These are phyloP conservation scores for Drosophila borealis DNA, from an alignment of 2,888 invertebrate species.

Conservation along the genomic window DNA sequence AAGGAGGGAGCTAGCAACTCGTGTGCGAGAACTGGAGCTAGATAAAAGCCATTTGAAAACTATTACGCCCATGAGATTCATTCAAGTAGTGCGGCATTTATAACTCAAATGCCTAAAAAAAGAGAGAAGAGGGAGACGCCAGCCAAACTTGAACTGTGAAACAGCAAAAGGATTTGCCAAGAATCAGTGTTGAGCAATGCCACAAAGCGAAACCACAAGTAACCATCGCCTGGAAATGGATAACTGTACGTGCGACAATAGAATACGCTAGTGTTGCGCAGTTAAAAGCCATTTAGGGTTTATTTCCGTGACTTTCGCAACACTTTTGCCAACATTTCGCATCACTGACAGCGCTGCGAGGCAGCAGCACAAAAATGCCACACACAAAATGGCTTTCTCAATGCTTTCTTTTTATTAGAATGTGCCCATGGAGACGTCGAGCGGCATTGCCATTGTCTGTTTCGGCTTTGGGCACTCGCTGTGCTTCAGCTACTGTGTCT, in stretches of 20 bases:
- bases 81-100: constrained; percentile 79
- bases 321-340: constrained; percentile 37
- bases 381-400: constrained; percentile 69
- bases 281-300: constrained; percentile 18
- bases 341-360: constrained; percentile 51
- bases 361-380: constrained; percentile 57
- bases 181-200: constrained; percentile 47
- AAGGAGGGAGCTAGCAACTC: constrained; percentile 18
- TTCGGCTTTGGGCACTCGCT: constrained; percentile 20
- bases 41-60: constrained; percentile 78
- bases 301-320: constrained; percentile 16
- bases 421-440: constrained; percentile 75
- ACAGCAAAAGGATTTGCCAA: constrained; percentile 28
- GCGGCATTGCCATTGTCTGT: constrained; percentile 73
- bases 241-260: constrained; percentile 13
- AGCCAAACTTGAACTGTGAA: constrained; percentile 14
- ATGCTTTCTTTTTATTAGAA: constrained; percentile 77
- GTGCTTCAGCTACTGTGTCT: constrained; percentile 6
- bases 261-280: constrained; percentile 6
- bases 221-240: not conserved
- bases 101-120: constrained; percentile 66
- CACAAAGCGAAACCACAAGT: constrained; percentile 8
- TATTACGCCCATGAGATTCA: constrained; percentile 80
- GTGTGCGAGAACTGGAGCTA: constrained; percentile 41
- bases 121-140: constrained; percentile 3